Conservation (phyloP, 2,113 vertebrate species). For the Epinephelus fuscoguttatus region DNA sequence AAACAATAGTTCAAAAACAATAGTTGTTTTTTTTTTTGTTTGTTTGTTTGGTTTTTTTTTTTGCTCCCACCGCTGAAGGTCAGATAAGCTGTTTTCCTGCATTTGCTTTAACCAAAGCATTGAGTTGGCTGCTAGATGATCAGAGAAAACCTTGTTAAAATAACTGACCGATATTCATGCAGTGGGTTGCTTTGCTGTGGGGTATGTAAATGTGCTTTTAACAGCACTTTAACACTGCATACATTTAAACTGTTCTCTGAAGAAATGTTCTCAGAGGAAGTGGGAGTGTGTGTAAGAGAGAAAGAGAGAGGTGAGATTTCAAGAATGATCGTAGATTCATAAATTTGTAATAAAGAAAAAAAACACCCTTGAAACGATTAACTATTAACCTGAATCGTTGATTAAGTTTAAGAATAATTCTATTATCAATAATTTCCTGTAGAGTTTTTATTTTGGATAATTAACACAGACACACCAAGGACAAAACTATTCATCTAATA, state of each 20-base stretch:
- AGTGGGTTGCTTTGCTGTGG: conserved; percentile 42
- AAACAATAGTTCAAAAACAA: neutral
- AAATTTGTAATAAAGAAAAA: neutral
- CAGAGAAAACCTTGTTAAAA: conserved; percentile 22
- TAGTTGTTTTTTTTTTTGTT: no score
- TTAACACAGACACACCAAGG: neutral
- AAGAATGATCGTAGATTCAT: conserved; percentile 15
- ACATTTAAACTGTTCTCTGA: conserved; percentile 53
- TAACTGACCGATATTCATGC: conserved; percentile 31
- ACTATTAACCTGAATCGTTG: neutral
- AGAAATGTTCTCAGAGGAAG: conserved; percentile 44
- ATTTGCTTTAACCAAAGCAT: neutral
- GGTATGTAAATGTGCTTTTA: conserved; percentile 66
- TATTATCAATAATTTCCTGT: no score
- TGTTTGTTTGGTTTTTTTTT: no score
- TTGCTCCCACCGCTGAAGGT: neutral
- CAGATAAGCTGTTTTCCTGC: neutral
- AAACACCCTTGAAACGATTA: neutral
- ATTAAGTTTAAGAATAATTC: no score
- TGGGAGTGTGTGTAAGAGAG: neutral
- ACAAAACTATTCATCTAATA: neutral
- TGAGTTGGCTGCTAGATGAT: conserved; percentile 11
- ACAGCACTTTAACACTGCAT: conserved; percentile 62
- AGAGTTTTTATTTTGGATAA: neutral
- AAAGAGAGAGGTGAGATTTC: neutral